Conservation (phyloP, 2,888 invertebrate species). For the Caprella mutica region DNA sequence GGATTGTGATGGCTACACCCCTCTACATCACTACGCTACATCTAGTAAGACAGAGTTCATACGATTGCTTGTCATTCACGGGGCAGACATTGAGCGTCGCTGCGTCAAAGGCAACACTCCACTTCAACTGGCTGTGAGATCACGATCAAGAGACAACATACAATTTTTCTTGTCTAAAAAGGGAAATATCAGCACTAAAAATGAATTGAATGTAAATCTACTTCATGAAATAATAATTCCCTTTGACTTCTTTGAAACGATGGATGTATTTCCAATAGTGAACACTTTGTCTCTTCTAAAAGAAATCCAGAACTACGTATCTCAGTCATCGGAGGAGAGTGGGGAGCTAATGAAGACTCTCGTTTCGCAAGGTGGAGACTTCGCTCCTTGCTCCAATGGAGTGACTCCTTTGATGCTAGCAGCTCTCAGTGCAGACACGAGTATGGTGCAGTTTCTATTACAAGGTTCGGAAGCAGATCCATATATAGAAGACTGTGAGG, state of each 20-base stretch:
- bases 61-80: slow-evolving; percentile 15
- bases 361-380: slow-evolving; percentile 8
- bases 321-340: not conserved
- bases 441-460: slow-evolving; percentile 13
- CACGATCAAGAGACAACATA: slow-evolving; percentile 8
- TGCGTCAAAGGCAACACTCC: slow-evolving; percentile 22
- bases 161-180: slow-evolving; percentile 18
- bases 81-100: slow-evolving; percentile 18
- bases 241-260: slow-evolving; percentile 28
- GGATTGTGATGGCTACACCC: slow-evolving; percentile 15
- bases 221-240: slow-evolving; percentile 24
- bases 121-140: slow-evolving; percentile 22
- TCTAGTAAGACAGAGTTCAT: slow-evolving; percentile 11
- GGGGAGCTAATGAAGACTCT: slow-evolving; percentile 11
- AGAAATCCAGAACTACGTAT: slow-evolving; percentile 21
- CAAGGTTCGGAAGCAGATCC: slow-evolving; percentile 13
- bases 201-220: slow-evolving; percentile 10
- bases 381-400: slow-evolving; percentile 4
- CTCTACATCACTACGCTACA: slow-evolving; percentile 25
- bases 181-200: slow-evolving; percentile 4
- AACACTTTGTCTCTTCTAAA: slow-evolving; percentile 19
- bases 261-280: slow-evolving; percentile 24
- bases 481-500: slow-evolving; percentile 7
- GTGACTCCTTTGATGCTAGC: slow-evolving; percentile 31
- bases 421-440: slow-evolving; percentile 18